A percentile compares a stretch with the other conserved stretches of the same genome.
These are phyloP conservation scores for Odontamblyopus rebecca DNA, from an alignment of 2,797 vertebrate species.

Conservation along the genomic window DNA sequence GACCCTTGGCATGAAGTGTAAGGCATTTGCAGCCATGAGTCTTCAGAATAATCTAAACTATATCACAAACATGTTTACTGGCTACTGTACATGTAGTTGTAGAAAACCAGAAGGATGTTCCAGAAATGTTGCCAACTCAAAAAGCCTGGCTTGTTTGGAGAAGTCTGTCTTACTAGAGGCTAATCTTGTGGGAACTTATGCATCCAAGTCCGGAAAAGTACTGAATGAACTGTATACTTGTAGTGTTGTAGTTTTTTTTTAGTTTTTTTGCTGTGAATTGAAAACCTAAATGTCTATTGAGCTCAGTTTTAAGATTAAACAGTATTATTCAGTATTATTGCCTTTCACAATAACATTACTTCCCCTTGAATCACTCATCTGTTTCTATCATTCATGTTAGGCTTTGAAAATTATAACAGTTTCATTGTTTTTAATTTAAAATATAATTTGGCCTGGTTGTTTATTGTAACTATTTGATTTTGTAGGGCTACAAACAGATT, in stretches of 20 bases:
- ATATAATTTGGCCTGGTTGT: neutral
- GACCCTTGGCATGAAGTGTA: slow-evolving; percentile 24
- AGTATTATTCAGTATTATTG: no score
- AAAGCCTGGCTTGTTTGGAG: neutral
- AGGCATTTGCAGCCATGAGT: slow-evolving; percentile 1
- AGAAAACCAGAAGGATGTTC: neutral
- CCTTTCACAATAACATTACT: neutral
- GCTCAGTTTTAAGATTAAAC: no score
- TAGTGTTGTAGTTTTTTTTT: no score
- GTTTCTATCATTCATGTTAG: neutral
- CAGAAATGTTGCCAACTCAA: neutral
- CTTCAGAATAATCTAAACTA: neutral
- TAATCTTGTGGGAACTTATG: neutral
- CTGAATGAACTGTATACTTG: neutral
- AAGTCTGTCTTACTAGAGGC: neutral
- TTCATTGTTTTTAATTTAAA: neutral
- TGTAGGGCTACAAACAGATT: neutral
- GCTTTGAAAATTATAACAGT: neutral
- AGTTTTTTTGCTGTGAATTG: neutral
- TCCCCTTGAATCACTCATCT: neutral
- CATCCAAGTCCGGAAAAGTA: neutral
- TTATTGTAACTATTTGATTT: neutral
- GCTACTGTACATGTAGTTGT: neutral
- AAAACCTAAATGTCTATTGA: neutral
- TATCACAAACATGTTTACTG: neutral